Base-by-base conservation (phyloP, 2,888 invertebrate genomes). In the Cryptophagus acutangulus region DNA sequence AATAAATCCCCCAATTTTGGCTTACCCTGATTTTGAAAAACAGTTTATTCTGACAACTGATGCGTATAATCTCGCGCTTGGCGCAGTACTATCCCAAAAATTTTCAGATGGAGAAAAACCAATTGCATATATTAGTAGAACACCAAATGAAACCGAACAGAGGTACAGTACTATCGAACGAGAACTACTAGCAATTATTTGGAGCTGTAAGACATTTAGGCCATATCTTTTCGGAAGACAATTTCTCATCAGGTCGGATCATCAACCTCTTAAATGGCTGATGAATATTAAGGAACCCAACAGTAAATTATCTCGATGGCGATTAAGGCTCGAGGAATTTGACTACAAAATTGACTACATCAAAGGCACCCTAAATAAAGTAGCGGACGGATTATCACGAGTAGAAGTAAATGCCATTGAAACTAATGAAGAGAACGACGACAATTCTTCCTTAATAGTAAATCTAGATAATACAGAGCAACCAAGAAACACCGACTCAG, bases 171-270 rank as follows among this genome's bases (percentile, higher is more conserved):
- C 50, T 2, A 52, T 44, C 8, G 51, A 57, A 38, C 45, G 48
- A 10, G 58, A 60, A 44, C 38, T 57, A 2, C 29, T 56, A 16
- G 53, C 51, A 1, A 40, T 57, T 1, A 43, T 56, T 5, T 54
- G 48, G 44, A 49, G 33, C 6, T 28, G 24, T 3, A 47, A 46
- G 35, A 17, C 38, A 17, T 46, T 46, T 20, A 17, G 46, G 26
- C 48, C 46, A 2, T 48, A 48, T 17, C 18, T 48, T 3, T 48
- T 43, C 28, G 48, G 48, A n/a, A 20, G 51, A 36, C 51, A 50
- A 40, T 62, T 65, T 29, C 41, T 33, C 8, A 52, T 65, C 47
- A 43, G 58, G 1, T 64, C 62, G 0, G 63, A 66, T 40, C 61
- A 65, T 41, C 52, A 50, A 38, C 60, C 61, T 0, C 44, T 65